Base-by-base conservation (phyloP, 2,113 vertebrate species). In the Heterochromis multidens region DNA sequence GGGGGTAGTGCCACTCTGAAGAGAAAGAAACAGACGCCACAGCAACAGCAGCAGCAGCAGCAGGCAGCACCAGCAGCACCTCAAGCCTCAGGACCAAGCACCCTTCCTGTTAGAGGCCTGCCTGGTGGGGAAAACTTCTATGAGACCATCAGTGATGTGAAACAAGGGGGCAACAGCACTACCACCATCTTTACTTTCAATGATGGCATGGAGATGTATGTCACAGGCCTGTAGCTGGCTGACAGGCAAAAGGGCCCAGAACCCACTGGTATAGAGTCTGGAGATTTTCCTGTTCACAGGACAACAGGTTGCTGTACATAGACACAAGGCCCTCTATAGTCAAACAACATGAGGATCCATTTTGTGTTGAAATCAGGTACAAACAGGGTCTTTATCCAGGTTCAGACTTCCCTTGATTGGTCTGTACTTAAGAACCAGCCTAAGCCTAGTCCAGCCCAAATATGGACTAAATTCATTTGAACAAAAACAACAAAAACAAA, bases 171-270 rank as follows among this genome's bases (percentile, higher is more conserved):
- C 70, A 94, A 81, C 84, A 91, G 95, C 92, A 96, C 95, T 90
- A 97, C 96, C 81, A 96, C 96, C 90, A 96, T 97, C 89, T 96
- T 97, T 89, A 96, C 95, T 56, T 96, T 97, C 85, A 96, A 97
- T 58, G 96, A 96, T n/a, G 96, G 96, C 76, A 96, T 96, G 95
- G 96, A 97, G 92, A 97, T 97, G 96, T 96, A 97, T 13, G 96
- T 96, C 89, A 97, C 96, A 2, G 96, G 96, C 78, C 93, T 96
- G 91, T 96, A 96, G 92, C 83, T 80, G 59, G 72, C 67, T 76
- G 80, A 58, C 72, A 58, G 35, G 80, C 79, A 56, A 72, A 70
- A 12, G 19, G 80, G 58, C 85, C 82, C 81, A 79, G 79, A 77
- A 85, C 62, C 77, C 72, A 58, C 62, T 77, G 61, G 84, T 80